A percentile compares a stretch with the other conserved stretches of the same genome.
These are phyloP conservation scores for Prunella himalayana DNA, from an alignment of 2,113 vertebrate species.

Conservation along the genomic window DNA sequence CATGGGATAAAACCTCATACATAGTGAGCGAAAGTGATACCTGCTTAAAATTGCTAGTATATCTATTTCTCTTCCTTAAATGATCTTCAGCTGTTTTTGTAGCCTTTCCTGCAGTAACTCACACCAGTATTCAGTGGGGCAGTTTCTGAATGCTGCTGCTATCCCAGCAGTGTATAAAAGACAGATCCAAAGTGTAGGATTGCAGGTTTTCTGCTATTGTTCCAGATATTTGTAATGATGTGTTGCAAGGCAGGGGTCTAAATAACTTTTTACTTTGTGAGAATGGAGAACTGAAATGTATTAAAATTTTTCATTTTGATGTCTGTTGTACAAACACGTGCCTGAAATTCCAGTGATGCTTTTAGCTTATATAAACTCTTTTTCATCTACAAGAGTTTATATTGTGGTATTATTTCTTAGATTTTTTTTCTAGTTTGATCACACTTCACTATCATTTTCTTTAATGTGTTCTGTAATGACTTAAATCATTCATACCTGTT, in stretches of 20 bases:
- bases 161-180: neutral
- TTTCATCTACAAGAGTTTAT: neutral
- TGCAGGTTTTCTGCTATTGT: neutral
- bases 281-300: neutral
- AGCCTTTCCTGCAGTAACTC: neutral
- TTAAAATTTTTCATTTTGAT: neutral
- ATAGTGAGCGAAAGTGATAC: neutral
- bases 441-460: neutral
- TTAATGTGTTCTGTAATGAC: neutral
- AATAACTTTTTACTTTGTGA: neutral
- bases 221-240: neutral
- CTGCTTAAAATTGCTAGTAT: neutral
- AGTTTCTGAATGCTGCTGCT: neutral
- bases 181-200: neutral
- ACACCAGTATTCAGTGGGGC: neutral
- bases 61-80: neutral
- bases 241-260: neutral
- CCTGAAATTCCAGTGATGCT: neutral
- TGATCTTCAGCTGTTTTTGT: neutral
- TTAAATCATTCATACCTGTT: neutral
- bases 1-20: neutral
- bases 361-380: neutral
- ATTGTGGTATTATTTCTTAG: neutral
- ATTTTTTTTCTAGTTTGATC: neutral
- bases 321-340: fast-evolving